Conservation (phyloP, 1,140 invertebrate genomes). For the Agrilus planipennis region DNA sequence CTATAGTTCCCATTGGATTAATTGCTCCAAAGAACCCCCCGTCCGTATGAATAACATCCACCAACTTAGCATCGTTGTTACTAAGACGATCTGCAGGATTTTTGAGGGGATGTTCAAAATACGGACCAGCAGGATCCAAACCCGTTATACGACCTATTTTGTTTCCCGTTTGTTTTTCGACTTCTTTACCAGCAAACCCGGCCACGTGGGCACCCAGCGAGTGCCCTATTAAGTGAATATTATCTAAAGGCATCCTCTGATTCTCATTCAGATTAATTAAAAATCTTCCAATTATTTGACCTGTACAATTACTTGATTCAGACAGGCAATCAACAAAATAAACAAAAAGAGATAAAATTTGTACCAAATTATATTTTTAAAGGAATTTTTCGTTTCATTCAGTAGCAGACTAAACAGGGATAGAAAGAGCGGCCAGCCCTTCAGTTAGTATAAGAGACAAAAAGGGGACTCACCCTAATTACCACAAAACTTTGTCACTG, state of each 20-base stretch:
- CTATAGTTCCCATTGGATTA: constrained; percentile 62
- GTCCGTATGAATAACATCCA: constrained; percentile 86
- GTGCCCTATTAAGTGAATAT: constrained; percentile 44
- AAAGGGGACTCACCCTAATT: too few species aligned
- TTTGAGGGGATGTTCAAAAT: constrained; percentile 9
- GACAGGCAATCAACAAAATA: too few species aligned
- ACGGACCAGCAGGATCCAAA: constrained; percentile 53
- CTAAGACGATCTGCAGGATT: constrained; percentile 18
- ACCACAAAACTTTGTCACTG: too few species aligned
- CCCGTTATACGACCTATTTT: constrained; percentile 49
- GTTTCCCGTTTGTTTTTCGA: constrained; percentile 30
- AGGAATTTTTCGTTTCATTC: too few species aligned
- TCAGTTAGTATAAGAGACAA: too few species aligned
- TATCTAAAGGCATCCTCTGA: constrained; percentile 14
- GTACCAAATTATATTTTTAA: too few species aligned
- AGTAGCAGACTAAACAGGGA: too few species aligned
- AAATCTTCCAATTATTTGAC: constrained; percentile 10
- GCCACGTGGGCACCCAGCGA: constrained; percentile 47
- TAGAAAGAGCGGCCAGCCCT: too few species aligned
- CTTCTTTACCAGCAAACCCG: constrained; percentile 38
- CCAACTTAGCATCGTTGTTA: constrained; percentile 63
- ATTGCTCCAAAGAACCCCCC: constrained; percentile 63
- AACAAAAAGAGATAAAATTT: too few species aligned
- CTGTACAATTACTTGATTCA: too few species aligned
- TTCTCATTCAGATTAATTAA: constrained; percentile 32